Evolutionary conservation across 92 coral and sea anemone genomes (phyloP).

Genomic region (Hydrozoanthus gracilis): DNA sequence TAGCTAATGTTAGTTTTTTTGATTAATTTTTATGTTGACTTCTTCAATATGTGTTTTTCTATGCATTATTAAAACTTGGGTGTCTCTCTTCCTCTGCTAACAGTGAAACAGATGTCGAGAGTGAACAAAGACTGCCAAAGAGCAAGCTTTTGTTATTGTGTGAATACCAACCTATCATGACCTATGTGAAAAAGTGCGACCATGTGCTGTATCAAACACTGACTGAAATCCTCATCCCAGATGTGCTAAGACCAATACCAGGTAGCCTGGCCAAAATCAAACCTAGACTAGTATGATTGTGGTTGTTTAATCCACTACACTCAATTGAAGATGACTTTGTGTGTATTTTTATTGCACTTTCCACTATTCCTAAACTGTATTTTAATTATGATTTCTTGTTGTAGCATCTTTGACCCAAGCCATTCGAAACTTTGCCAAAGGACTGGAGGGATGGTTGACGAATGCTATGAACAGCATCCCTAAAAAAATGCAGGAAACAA

Average conservation of each 20-base stretch:
- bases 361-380: too few species aligned
- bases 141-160: constrained; percentile 84
- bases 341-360: too few species aligned
- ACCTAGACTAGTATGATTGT: too few species aligned
- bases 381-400: background rate
- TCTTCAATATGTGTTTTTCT: background rate
- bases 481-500: constrained; percentile 94
- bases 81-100: background rate
- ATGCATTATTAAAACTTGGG: too few species aligned
- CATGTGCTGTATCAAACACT: constrained; percentile 93
- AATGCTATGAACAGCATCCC: constrained; percentile 90
- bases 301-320: too few species aligned
- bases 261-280: constrained; percentile 54
- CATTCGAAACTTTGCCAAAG: constrained; percentile 97
- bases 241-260: constrained; percentile 98
- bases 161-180: constrained; percentile 87
- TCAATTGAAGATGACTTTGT: too few species aligned
- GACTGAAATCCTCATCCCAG: constrained; percentile 96
- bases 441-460: constrained; percentile 93
- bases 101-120: constrained; percentile 82
- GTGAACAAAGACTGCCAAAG: constrained; percentile 90
- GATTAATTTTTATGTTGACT: background rate
- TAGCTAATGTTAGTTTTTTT: too few species aligned
- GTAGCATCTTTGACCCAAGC: constrained; percentile 98
- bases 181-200: constrained; percentile 87